Evolutionary conservation across 2,888 invertebrate species (phyloP).

Genomic region (Erebia palarica): DNA sequence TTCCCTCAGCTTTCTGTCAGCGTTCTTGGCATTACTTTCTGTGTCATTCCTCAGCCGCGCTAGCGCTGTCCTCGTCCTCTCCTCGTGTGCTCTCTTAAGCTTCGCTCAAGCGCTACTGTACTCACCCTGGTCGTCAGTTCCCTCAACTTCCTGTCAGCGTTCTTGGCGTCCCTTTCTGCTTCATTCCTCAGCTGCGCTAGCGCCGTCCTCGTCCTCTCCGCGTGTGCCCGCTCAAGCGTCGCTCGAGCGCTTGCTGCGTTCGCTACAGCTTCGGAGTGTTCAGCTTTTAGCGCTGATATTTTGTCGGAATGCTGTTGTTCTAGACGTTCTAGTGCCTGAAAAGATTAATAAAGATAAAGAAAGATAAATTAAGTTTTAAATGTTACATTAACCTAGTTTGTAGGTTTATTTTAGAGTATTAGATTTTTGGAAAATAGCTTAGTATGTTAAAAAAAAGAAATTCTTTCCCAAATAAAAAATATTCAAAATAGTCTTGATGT

Average conservation of each 20-base stretch:
- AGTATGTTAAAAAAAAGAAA: no score
- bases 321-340: conserved; percentile 60
- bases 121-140: conserved; percentile 66
- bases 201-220: conserved; percentile 65
- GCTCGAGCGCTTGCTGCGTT: conserved; percentile 55
- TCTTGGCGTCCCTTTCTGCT: conserved; percentile 57
- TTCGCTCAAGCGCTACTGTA: conserved; percentile 48
- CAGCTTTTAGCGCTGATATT: conserved; percentile 50
- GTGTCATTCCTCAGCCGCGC: conserved; percentile 62
- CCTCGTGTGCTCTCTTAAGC: conserved; percentile 19
- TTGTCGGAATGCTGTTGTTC: conserved; percentile 57
- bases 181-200: conserved; percentile 65
- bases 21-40: conserved; percentile 59
- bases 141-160: conserved; percentile 65
- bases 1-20: conserved; percentile 67
- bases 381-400: no score
- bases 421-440: no score
- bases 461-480: no score
- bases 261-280: conserved; percentile 55
- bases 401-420: no score
- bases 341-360: no score
- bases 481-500: no score
- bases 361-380: not conserved
- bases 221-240: conserved; percentile 60
- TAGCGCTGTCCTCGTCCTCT: conserved; percentile 48